phyloP scores from a whole-genome alignment of 1,140 invertebrate genomes.

The Drosophila melanogaster region DNA sequence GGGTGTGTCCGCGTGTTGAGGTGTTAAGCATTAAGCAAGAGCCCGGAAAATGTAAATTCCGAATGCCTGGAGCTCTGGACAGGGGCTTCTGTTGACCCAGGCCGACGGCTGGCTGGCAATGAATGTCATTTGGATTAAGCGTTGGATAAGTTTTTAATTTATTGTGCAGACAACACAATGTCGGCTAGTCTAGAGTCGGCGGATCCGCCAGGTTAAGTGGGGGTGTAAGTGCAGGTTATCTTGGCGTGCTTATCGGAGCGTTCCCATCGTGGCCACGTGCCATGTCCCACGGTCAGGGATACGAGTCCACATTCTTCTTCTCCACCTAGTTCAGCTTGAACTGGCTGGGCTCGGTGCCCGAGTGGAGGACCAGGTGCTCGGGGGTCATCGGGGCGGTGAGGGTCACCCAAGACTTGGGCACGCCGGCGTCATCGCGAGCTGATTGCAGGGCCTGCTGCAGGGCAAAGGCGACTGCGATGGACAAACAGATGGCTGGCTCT shows the following conservation, averaged over 20 bases:
- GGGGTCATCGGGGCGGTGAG: constrained; percentile 85
- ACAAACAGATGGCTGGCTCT: constrained; percentile 91
- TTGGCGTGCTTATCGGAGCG: constrained; percentile 54
- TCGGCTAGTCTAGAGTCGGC: constrained; percentile 19
- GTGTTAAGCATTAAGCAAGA: constrained; percentile 60
- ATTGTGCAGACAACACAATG: constrained; percentile 69
- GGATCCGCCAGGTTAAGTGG: constrained; percentile 34
- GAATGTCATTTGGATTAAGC: constrained; percentile 77
- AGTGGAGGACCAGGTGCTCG: constrained; percentile 83
- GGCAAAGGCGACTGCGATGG: constrained; percentile 88
- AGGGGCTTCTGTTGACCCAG: constrained; percentile 38
- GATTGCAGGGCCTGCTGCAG: constrained; percentile 89
- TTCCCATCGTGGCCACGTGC: constrained; percentile 64
- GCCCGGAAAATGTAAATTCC: constrained; percentile 53
- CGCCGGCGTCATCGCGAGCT: constrained; percentile 87
- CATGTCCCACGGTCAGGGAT: constrained; percentile 49
- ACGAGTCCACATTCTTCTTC: not conserved
- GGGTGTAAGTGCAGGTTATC: constrained; percentile 47
- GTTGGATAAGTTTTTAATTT: constrained; percentile 80
- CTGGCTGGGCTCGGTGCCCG: constrained; percentile 69
- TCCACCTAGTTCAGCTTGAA: constrained; percentile 55
- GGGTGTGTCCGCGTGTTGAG: constrained; percentile 60
- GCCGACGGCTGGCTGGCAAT: constrained; percentile 55
- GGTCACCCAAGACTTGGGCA: constrained; percentile 85
- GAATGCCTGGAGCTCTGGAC: constrained; percentile 29